Base-by-base conservation (phyloP, 2,888 invertebrate genomes). In the Cynaeus angustus region DNA sequence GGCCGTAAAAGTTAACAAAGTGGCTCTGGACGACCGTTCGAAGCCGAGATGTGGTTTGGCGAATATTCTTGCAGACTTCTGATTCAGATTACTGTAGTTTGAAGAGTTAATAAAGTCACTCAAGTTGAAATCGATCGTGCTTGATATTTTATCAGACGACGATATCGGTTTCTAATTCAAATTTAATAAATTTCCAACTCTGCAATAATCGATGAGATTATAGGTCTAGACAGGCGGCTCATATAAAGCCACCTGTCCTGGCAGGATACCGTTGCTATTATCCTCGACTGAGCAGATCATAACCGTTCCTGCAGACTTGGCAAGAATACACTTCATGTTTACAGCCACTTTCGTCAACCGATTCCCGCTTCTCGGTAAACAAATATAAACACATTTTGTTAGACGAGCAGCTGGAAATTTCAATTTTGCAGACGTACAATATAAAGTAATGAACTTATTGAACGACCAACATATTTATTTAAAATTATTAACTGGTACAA, bases 191-290 rank as follows among this genome's bases (percentile, higher is more conserved):
- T 59, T 59, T 28, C 14, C 21, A 13, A 45, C 30, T 59, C 59
- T n/a, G 38, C 14, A 56, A 53, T 62, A 52, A 66, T 66, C 58
- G 50, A 50, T 50, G 50, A 48, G 58, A 66, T 66, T 66, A 58
- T 41, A 30, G 28, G 58, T 59, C 66, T 59, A 66, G 66, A 66
- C 64, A 53, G 59, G 43, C 56, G 28, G 59, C 45, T 59, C 59
- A 46, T 50, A 46, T 59, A 59, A 48, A 59, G 37, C 46, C 59
- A 48, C 59, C 59, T 59, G 46, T 43, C 50, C 52, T 52, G 62
- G 13, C 43, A 64, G 52, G 59, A 59, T 58, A 26, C 52, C 12
- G 52, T 45, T 30, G 16, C 59, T 28, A 59, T 64, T 50, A 67
- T 52, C 45, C 50, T 14, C 13, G 33, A 10, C n/a, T 48, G 14